These are phyloP conservation scores for Neotoma lepida DNA, from an alignment of 2,113 vertebrate species.

Conservation along the genomic window DNA sequence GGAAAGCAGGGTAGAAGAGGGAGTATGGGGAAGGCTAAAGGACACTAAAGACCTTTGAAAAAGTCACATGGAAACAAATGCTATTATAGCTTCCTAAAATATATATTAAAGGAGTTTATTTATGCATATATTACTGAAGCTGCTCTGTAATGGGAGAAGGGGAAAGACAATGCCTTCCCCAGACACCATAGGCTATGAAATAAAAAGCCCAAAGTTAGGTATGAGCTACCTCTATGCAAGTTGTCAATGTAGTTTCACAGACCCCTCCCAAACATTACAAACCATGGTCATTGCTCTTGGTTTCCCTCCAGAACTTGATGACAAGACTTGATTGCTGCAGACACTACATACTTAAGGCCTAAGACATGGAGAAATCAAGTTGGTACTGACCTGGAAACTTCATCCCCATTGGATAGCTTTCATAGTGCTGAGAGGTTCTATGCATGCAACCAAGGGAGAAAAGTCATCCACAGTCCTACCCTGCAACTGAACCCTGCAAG, in stretches of 20 bases:
- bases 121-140: not conserved
- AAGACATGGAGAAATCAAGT: not conserved
- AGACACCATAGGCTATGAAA: not conserved
- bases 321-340: not conserved
- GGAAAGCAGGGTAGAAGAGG: not conserved
- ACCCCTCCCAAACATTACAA: no score
- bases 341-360: no score
- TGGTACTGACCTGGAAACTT: not conserved
- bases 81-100: not conserved
- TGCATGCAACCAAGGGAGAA: not conserved
- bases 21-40: accelerated
- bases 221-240: not conserved
- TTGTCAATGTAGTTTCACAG: not conserved
- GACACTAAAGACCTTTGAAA: not conserved
- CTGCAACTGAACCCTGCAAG: not conserved
- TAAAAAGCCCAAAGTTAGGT: not conserved
- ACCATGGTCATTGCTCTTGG: not conserved
- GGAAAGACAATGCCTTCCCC: not conserved
- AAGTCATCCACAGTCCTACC: not conserved
- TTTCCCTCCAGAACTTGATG: not conserved
- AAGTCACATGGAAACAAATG: not conserved
- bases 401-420: not conserved
- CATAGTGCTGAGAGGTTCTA: not conserved
- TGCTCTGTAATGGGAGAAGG: not conserved
- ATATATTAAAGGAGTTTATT: not conserved